Base-by-base conservation (phyloP, 2,113 vertebrate genomes). In the Pimephales promelas region DNA sequence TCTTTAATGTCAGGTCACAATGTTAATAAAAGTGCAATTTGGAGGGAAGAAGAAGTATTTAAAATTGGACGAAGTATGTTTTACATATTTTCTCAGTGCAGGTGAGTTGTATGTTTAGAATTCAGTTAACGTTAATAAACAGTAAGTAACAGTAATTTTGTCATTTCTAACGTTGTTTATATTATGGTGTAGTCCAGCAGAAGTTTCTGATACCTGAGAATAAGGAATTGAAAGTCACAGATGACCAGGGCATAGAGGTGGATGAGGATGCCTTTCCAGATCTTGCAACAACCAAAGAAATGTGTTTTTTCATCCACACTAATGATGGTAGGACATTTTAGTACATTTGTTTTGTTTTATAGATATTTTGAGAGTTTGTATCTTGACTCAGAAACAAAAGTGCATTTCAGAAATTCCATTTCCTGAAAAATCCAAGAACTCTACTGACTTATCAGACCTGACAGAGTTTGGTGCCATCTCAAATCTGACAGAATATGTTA, bases 101-200 rank as follows among this genome's bases (percentile, higher is more conserved):
- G n/a, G 57, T 61, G 57, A 61, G 57, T n/a, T 61, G 2, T 56
- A 56, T 22, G 1, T 56, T 20, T 8, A 56, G 20, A 26, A 61
- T 61, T 61, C 2, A 59, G 56, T 59, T n/a, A n/a, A n/a, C n/a
- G n/a, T n/a, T 59, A 61, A 61, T 61, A 61, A 61, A 61, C n/a
- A 61, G 10, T 61, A 59, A 59, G n/a, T 61, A 2, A n/a, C n/a
- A n/a, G n/a, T n/a, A n/a, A n/a, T 61, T 24, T 61, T 61, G 57
- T 11, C 11, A 61, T 26, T 20, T 56, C 3, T 26, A 24, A 61
- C 24, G 4, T 36, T 26, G n/a, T 26, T 26, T n/a, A 1, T 26
- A 4, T 61, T 61, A 61, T 61, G n/a, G 24, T 61, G 10, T 61
- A 61, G n/a, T 61, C 57, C 57, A 61, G 57, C 57, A 61, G n/a